Evolutionary conservation across 2,888 invertebrate genomes (phyloP).

Genomic region (Drosophila testacea): DNA sequence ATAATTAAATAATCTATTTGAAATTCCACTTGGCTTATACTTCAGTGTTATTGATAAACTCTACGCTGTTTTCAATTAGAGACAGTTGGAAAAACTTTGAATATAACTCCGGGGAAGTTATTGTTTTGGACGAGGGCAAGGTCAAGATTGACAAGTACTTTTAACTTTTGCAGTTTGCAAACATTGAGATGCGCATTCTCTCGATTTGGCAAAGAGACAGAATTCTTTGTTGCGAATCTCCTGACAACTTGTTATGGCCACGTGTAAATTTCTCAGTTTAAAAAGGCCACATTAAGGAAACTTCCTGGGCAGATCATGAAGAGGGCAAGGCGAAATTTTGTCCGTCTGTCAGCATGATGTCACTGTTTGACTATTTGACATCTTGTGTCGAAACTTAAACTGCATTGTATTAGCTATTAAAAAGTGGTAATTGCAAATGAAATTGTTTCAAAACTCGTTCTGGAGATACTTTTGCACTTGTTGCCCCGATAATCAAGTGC

Average conservation of each 20-base stretch:
- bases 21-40: neutral
- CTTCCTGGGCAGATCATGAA: neutral
- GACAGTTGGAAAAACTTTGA: neutral
- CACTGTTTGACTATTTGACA: constrained; percentile 1
- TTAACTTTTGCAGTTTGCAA: neutral
- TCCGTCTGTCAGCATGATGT: neutral
- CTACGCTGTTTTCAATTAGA: neutral
- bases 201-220: neutral
- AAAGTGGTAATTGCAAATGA: neutral
- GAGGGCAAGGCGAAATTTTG: neutral
- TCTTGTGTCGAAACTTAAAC: neutral
- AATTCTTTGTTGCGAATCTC: too few species aligned
- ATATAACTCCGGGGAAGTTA: neutral
- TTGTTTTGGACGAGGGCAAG: neutral
- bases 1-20: neutral
- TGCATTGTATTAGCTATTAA: neutral
- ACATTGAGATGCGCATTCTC: neutral
- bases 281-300: neutral
- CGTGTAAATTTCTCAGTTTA: constrained; percentile 1
- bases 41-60: neutral
- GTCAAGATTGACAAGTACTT: constrained; percentile 1
- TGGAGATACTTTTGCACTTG: constrained; percentile 10
- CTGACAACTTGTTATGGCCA: neutral
- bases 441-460: neutral
- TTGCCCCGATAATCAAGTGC: neutral